Evolutionary conservation across 2,888 invertebrate genomes (phyloP), one percentile per base, ranked within the genome.

Genomic region (Acleris literana): DNA sequence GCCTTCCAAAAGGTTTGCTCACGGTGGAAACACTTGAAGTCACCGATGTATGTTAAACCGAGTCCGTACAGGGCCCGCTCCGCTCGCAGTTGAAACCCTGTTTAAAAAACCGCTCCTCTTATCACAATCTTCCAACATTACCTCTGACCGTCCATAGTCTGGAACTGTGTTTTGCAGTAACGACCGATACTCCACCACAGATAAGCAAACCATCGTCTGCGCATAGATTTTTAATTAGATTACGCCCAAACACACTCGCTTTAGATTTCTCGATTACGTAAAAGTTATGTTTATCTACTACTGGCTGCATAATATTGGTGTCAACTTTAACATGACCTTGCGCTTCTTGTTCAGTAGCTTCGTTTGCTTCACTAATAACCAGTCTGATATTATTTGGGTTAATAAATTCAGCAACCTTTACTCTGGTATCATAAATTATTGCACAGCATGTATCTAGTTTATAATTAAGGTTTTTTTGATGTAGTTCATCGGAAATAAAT

Each of bases 151-250:
- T 72, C 62, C 68, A 62, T 52, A 72, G 71, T 71, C 76, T 73
- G 74, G 60, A 68, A 55, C 71, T 70, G 74, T 80, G 81, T 80
- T 79, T 75, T 76, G 69, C 79, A 71, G 81, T 87, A 83, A 85
- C 83, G 83, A 81, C 73, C 78, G 88, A 87, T 87, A 84, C 79
- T 78, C 75, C 68, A 72, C 68, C 68, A 60, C 48, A 80, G 88
- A 88, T 88, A 85, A 78, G 77, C 70, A 71, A 75, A 77, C 79
- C 80, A 84, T 84, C 83, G 80, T 72, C 78, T 77, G 77, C 74
- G 76, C 71, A 69, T 72, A 81, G 82, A 84, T 86, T 82, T 83
- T 84, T 87, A 86, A 87, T 85, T 85, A 85, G 86, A 84, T 86
- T 82, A 69, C 76, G 77, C 69, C 61, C 68, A 61, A 58, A 22